Evolutionary conservation across 2,888 invertebrate species (phyloP).

Genomic region (Synergus japonicus): DNA sequence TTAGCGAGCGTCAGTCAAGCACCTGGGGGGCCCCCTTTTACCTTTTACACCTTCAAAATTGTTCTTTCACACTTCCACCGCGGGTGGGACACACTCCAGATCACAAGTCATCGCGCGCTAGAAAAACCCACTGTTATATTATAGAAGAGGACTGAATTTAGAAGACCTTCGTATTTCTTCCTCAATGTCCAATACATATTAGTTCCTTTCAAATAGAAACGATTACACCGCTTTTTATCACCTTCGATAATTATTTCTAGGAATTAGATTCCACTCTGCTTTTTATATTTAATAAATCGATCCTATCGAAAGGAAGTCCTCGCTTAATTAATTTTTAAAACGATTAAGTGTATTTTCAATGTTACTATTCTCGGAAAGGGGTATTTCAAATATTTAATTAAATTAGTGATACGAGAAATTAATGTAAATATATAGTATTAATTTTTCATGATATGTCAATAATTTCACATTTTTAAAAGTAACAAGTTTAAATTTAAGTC

Average conservation of each 20-base stretch:
- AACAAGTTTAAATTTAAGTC: background rate
- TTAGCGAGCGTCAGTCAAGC: conserved; percentile 66
- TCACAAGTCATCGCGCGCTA: conserved; percentile 28
- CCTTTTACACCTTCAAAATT: conserved; percentile 68
- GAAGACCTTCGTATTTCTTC: conserved; percentile 16
- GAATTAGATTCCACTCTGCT: background rate
- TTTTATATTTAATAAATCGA: conserved; percentile 28
- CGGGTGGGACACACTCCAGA: conserved; percentile 48
- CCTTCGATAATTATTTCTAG: background rate
- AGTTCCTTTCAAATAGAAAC: conserved; percentile 17
- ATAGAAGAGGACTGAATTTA: conserved; percentile 26
- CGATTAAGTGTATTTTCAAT: background rate
- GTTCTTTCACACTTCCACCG: conserved; percentile 67
- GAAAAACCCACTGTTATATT: conserved; percentile 8
- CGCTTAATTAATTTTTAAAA: background rate
- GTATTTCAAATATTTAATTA: background rate
- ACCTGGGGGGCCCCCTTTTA: conserved; percentile 64
- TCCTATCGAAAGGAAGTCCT: background rate
- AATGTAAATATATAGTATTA: background rate
- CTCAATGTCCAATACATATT: background rate
- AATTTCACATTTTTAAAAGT: too few species aligned
- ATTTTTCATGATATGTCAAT: background rate
- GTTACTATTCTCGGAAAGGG: background rate
- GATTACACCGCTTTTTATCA: background rate
- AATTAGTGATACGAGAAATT: background rate